Conservation (phyloP, 2,113 vertebrate species). For the Jaculus jaculus region DNA sequence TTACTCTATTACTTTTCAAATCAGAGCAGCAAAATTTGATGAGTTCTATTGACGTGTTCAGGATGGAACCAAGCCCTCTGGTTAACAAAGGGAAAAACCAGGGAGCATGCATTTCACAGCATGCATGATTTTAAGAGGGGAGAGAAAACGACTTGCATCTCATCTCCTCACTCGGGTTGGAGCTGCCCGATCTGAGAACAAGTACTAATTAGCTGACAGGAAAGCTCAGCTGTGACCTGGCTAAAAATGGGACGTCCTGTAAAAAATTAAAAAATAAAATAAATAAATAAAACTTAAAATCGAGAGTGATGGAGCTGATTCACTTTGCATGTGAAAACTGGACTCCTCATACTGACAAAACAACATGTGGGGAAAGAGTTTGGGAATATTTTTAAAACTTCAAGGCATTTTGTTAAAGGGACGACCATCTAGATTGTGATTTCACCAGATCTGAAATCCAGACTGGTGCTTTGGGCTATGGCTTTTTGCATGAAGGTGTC, state of each 20-base stretch:
- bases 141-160: slow-evolving; percentile 70
- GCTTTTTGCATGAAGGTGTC: background rate
- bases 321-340: slow-evolving; percentile 53
- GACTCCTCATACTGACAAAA: slow-evolving; percentile 49
- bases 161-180: slow-evolving; percentile 65
- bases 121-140: slow-evolving; percentile 66
- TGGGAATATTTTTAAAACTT: slow-evolving; percentile 43
- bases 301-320: slow-evolving; percentile 40
- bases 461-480: background rate
- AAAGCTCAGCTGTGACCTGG: slow-evolving; percentile 78
- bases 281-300: slow-evolving; percentile 12
- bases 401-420: slow-evolving; percentile 44
- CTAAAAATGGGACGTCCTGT: slow-evolving; percentile 75
- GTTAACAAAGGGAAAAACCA: background rate
- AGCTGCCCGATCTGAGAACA: slow-evolving; percentile 78
- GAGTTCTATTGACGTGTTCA: slow-evolving; percentile 21
- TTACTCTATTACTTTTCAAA: background rate
- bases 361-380: slow-evolving; percentile 41
- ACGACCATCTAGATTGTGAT: slow-evolving; percentile 6
- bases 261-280: slow-evolving; percentile 4
- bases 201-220: slow-evolving; percentile 78
- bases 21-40: slow-evolving; percentile 12
- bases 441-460: slow-evolving; percentile 20
- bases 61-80: background rate
- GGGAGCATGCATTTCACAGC: slow-evolving; percentile 48